phyloP scores from a whole-genome alignment of 2,888 invertebrate genomes.

The Argyresthia albistria region DNA sequence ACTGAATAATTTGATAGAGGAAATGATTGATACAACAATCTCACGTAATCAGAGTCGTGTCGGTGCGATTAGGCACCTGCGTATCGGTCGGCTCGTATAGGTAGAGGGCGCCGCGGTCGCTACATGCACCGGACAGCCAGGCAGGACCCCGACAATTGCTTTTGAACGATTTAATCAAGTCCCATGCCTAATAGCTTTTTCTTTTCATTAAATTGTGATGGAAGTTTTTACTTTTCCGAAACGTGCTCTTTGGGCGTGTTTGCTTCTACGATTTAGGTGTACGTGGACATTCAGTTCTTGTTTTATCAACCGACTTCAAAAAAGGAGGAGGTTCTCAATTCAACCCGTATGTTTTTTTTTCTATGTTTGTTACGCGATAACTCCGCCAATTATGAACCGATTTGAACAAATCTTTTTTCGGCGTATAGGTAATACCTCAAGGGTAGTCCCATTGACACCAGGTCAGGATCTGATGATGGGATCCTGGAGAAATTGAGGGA shows the following conservation, averaged over 20 bases:
- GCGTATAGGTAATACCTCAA: too few species aligned
- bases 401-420: too few species aligned
- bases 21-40: slow-evolving; percentile 72
- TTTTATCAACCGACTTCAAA: too few species aligned
- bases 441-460: too few species aligned
- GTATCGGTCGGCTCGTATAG: slow-evolving; percentile 23
- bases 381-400: too few species aligned
- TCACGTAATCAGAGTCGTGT: slow-evolving; percentile 67
- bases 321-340: too few species aligned
- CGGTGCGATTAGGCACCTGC: slow-evolving; percentile 52
- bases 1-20: slow-evolving; percentile 69
- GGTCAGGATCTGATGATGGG: too few species aligned
- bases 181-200: slow-evolving; percentile 54
- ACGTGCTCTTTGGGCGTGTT: background rate
- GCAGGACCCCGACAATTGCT: slow-evolving; percentile 41
- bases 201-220: slow-evolving; percentile 66
- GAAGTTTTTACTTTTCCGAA: slow-evolving; percentile 47
- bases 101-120: slow-evolving; percentile 14
- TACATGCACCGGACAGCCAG: slow-evolving; percentile 29
- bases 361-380: too few species aligned
- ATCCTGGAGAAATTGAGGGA: too few species aligned
- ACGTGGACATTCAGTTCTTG: too few species aligned
- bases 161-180: slow-evolving; percentile 63
- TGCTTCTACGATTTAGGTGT: too few species aligned
- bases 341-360: too few species aligned